Base-by-base conservation (phyloP, 1,140 invertebrate genomes). In the Apis laboriosa region DNA sequence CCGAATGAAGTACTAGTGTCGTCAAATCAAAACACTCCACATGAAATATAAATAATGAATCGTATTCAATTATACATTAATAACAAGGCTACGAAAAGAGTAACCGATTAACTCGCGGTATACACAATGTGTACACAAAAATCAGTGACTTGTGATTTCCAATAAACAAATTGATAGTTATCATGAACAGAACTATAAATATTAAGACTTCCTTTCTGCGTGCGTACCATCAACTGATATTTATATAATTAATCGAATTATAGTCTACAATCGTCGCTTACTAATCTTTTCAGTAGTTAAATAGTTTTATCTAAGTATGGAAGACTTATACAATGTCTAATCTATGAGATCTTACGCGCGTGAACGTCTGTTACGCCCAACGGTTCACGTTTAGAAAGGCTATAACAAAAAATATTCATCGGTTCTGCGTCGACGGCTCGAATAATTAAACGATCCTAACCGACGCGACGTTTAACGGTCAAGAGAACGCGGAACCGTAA, bases 1-100 rank as follows among this genome's bases (percentile, higher is more conserved):
- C 0, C 43, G 67, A 7, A 49, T 15, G 21, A 9, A 19, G 49
- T n/a, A 15, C 68, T 19, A 9, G 49, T 8, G 34, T 53, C 75
- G 53, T 15, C 11, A 28, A 19, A 11, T 21, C 17, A 24, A 71
- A 49, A 21, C 17, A 79, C 24, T 63, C 53, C 5, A 43, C 49
- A 83, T 85, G 80, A 89, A 88, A 88, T 86, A 87, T 84, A 89
- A 90, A 81, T 90, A 92, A 91, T 89, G 86, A 92, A 92, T 90
- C 79, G 83, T 83, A 84, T 91, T 91, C 83, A 88, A 92, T 92
- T 89, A 91, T 83, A 90, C 84, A 90, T 92, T 90, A 92, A 92
- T 92, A 89, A 92, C 85, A 90, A 85, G 88, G 79, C 85, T 89
- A 82, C 76, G 82, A 64, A 76, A 66, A 80, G 67, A 84, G n/a